Base-by-base conservation (phyloP, 2,888 invertebrate genomes). In the Megastigmus dorsalis region DNA sequence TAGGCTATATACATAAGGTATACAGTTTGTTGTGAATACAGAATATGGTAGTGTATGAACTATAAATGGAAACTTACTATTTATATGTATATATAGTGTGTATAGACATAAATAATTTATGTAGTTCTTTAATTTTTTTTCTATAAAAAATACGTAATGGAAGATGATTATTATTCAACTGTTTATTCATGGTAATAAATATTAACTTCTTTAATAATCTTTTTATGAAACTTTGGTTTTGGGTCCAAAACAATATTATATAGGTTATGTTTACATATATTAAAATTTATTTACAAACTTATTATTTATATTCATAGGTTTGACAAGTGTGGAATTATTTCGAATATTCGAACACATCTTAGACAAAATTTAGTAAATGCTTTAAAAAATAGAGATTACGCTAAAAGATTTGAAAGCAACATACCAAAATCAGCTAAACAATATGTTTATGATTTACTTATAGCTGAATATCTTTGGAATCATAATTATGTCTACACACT, bases 381-480 rank as follows among this genome's bases (percentile, higher is more conserved):
- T n/a, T 79, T 88, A 36, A 85, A 84, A 76, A 81, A 75, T 41
- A 85, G 82, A 76, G 84, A 86, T 55, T 72, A 81, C 6, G 75
- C 79, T 26, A 69, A 86, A 18, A 83, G 78, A 63, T 82, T 79
- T 15, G 79, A 77, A 1, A 80, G 70, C 3, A 74, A 57, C 33
- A 73, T 70, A 28, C 81, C 82, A 3, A 86, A 82, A 74, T 85
- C 86, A 43, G 86, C 86, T 0, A 86, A 86, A 54, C 88, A 88
- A 54, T 88, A 88, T 33, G 80, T 88, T 38, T 84, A 86, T 28
- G 88, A 88, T 79, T 78, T 88, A 69, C 75, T 88, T 5, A 80
- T 88, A 72, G 88, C 87, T 0, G 88, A 88, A 65, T 88, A 88
- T 79, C 79, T 88, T 36, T 85, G 85, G 74, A 85, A 82, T 76